Base-by-base conservation (phyloP, 1,140 invertebrate genomes). In the Pectinophora gossypiella region DNA sequence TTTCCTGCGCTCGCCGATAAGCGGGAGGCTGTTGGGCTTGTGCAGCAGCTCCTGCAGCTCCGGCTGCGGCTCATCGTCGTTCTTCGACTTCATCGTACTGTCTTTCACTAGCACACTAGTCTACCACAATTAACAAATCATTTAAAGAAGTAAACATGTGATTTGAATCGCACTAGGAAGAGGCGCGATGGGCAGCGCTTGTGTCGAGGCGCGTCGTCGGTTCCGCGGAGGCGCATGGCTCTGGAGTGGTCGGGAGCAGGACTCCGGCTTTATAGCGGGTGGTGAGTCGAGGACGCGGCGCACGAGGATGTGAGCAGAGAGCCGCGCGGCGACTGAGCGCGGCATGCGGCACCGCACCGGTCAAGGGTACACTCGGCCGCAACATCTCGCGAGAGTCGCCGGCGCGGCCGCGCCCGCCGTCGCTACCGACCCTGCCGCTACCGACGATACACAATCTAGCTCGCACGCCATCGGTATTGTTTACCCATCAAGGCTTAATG, bases 1-100 rank as follows among this genome's bases (percentile, higher is more conserved):
- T 61, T 76, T 79, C 51, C 52, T 66, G 48, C 47, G 64, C 23
- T 69, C 68, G 15, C 49, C 42, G 9, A 71, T 32, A 1, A 69
- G 62, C 13, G 58, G 54, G 19, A 65, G 50, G 44, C 55, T 63
- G 45, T 56, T 66, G 19, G 72, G 67, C 54, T 83, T 83, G 45
- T 80, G 70, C 5, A 84, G 62, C 32, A 84, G 54, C 48, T 80
- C 80, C 59, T 84, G 71, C 27, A 84, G 55, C 64, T 84, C 80
- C 2, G 78, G 64, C 54, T 64, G 67, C 10, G 59, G 47, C 10
- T 53, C 52, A 1, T 45, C 38, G 3, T 62, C 56, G 10, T 64
- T 59, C 48, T 51, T 76, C 13, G 65, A 43, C 52, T 68, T 78
- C 72, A 72, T 71, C 53, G 51, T 51, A 54, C 42, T 52, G 42